Conservation (phyloP, 2,888 invertebrate species). For the Rhyacophila evoluta region DNA sequence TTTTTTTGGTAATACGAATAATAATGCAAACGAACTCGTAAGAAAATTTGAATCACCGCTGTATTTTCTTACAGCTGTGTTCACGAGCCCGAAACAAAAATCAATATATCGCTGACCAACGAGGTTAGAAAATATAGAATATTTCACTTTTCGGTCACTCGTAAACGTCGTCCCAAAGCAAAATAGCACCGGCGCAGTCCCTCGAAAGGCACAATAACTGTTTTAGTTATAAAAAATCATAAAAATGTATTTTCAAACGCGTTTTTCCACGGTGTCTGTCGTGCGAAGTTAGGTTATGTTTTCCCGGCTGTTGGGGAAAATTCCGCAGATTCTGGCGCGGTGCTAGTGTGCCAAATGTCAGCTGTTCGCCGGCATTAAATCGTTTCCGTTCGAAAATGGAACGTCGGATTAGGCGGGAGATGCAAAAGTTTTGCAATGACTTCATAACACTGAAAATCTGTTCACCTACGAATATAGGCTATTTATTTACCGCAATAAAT, state of each 20-base stretch:
- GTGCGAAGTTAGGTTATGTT: constrained; percentile 46
- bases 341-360: constrained; percentile 34
- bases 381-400: constrained; percentile 2
- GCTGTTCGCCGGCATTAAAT: constrained; percentile 37
- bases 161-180: neutral
- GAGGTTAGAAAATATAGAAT: neutral
- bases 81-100: neutral
- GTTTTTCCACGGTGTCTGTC: neutral
- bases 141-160: neutral
- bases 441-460: no score
- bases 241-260: neutral
- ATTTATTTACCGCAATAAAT: neutral
- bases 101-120: neutral
- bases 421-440: neutral
- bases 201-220: neutral
- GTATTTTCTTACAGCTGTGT: neutral
- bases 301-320: constrained; percentile 43
- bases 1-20: no score
- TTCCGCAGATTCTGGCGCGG: constrained; percentile 33
- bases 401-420: neutral
- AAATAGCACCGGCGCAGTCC: neutral
- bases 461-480: no score
- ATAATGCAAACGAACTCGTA: neutral
- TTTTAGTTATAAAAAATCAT: neutral
- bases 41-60: constrained; percentile 5